Conservation (phyloP, 2,888 invertebrate species). For the Stegophylla sp. region DNA sequence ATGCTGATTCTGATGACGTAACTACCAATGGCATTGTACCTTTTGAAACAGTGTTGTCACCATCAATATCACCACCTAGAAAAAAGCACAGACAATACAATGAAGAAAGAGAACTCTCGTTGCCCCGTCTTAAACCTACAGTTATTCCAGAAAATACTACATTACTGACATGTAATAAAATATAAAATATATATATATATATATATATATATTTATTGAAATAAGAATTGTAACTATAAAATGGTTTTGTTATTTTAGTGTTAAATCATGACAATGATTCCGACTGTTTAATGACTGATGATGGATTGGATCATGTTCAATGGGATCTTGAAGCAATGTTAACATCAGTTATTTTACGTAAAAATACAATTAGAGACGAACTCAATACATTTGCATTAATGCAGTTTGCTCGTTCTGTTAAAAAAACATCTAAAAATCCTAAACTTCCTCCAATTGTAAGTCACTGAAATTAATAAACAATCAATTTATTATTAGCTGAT, state of each 20-base stretch:
- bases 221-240: too few species aligned
- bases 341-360: constrained; percentile 81
- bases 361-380: constrained; percentile 79
- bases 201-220: neutral
- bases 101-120: constrained; percentile 59
- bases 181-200: neutral
- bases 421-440: constrained; percentile 23
- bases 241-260: constrained; percentile 19
- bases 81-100: neutral
- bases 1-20: neutral
- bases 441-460: constrained; percentile 46
- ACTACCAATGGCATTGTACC: constrained; percentile 23
- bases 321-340: constrained; percentile 85
- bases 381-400: constrained; percentile 64
- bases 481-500: too few species aligned
- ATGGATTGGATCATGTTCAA: constrained; percentile 87
- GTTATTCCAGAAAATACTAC: constrained; percentile 31
- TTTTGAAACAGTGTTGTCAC: neutral
- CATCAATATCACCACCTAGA: neutral
- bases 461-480: too few species aligned
- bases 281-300: constrained; percentile 72
- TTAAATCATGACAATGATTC: constrained; percentile 71
- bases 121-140: constrained; percentile 56
- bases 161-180: constrained; percentile 7
- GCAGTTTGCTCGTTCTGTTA: constrained; percentile 35